Base-by-base conservation (phyloP, 2,797 vertebrate genomes). In the Girardinus metallicus region DNA sequence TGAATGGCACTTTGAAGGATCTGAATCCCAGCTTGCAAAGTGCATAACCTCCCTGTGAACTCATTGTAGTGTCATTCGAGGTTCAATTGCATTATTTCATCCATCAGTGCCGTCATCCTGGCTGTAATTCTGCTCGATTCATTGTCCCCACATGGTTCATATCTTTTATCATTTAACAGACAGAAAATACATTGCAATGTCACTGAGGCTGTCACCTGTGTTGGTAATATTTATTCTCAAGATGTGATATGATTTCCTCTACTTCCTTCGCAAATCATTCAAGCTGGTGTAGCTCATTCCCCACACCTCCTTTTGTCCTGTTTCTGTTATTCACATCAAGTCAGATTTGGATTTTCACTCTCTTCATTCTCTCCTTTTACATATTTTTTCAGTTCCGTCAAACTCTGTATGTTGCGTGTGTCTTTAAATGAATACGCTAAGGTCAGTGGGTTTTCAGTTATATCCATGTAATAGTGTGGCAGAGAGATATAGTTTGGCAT, bases 371-470 rank as follows among this genome's bases (percentile, higher is more conserved):
- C 75, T 23, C 5, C 29, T 23, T 13, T 57, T 79, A 75, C 78
- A 57, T 77, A 39, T 13, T 47, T 9, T 88, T 86, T 80, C 21
- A 74, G 73, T 79, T 82, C 36, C 73, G 78, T 86, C 76, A 10
- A 85, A 89, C 91, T 91, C 72, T 79, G 90, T 94, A 88, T 88
- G 84, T 85, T 46, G 85, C 83, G 76, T 92, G 88, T 86, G 74
- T 46, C 6, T 10, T 26, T 55, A 71, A 57, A 64, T 51, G 66
- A 78, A 44, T 80, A 76, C 57, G 77, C 34, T 43, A 85, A 70
- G 85, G 81, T 92, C 83, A 87, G 85, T 80, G 84, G 83, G 84
- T 86, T 85, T 80, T 77, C 47, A 84, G 81, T 72, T 71, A 76
- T 75, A 74, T 86, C 73, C 80, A 92, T 93, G 90, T 91, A 93